Conservation (phyloP, 2,888 invertebrate genomes). For the Hemaris fuciformis region DNA sequence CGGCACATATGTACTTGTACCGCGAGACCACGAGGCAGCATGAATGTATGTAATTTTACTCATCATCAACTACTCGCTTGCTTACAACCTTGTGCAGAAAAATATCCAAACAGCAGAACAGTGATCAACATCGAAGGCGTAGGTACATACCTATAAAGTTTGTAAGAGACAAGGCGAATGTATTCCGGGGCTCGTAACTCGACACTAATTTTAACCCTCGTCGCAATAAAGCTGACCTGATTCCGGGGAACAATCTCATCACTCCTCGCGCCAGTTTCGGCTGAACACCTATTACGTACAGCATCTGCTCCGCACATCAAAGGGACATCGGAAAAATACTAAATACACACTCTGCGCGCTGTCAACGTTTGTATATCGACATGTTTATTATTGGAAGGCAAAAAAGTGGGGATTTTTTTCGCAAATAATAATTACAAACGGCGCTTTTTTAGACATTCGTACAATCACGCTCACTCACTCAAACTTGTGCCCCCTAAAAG, state of each 20-base stretch:
- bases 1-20: too few relatives aligned
- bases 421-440: too few relatives aligned
- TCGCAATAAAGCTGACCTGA: constrained; percentile 20
- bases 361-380: not conserved
- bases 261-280: constrained; percentile 16
- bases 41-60: too few relatives aligned
- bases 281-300: constrained; percentile 22
- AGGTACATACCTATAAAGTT: not conserved
- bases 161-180: constrained; percentile 11
- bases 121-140: not conserved
- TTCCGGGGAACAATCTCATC: constrained; percentile 17
- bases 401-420: not conserved
- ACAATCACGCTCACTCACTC: too few relatives aligned
- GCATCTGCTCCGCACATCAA: constrained; percentile 39
- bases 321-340: constrained; percentile 27
- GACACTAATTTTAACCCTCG: constrained; percentile 17
- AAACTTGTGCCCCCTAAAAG: too few relatives aligned
- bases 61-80: not conserved
- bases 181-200: constrained; percentile 18
- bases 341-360: constrained; percentile 4
- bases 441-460: too few relatives aligned
- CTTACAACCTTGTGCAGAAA: not conserved
- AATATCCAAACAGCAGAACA: not conserved
- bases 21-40: too few relatives aligned
- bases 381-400: not conserved